Conservation (phyloP, 2,888 invertebrate species). For the Acleris emargana region DNA sequence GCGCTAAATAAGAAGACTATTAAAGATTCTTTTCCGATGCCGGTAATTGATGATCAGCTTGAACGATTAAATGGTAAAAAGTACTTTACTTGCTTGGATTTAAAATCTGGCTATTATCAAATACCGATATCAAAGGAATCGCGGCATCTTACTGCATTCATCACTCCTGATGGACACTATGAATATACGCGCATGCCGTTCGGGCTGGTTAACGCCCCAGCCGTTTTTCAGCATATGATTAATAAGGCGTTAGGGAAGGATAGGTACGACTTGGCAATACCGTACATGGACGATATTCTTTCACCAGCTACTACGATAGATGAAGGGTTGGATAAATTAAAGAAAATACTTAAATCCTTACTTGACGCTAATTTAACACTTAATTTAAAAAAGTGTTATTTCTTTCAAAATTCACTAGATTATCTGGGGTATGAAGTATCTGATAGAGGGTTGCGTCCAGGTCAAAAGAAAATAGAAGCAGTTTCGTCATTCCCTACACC, state of each 20-base stretch:
- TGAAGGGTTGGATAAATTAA: constrained; percentile 33
- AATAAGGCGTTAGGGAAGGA: constrained; percentile 36
- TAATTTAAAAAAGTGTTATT: constrained; percentile 26
- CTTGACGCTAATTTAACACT: constrained; percentile 36
- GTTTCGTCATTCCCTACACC: constrained; percentile 6
- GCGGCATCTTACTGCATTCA: constrained; percentile 49
- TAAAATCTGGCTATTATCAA: constrained; percentile 11
- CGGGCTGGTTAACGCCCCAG: constrained; percentile 46
- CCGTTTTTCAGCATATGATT: constrained; percentile 47
- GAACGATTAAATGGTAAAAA: constrained; percentile 43
- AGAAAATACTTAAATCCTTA: constrained; percentile 32
- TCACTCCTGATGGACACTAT: constrained; percentile 49
- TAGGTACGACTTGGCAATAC: constrained; percentile 29
- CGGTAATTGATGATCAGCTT: constrained; percentile 48
- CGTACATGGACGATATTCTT: constrained; percentile 49
- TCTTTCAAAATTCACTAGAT: constrained; percentile 7
- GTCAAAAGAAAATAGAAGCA: constrained; percentile 11
- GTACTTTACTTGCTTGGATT: constrained; percentile 42
- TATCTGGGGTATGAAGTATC: constrained; percentile 15
- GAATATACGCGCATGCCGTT: constrained; percentile 47
- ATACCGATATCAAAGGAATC: constrained; percentile 30
- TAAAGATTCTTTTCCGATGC: constrained; percentile 47
- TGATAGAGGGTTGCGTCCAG: constrained; percentile 2
- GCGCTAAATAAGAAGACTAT: constrained; percentile 40
- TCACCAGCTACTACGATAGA: constrained; percentile 39